A percentile compares a stretch with the other conserved stretches of the same genome.
Evolutionary conservation across 2,888 invertebrate species (phyloP).

Genomic region (Danaus chrysippus): DNA sequence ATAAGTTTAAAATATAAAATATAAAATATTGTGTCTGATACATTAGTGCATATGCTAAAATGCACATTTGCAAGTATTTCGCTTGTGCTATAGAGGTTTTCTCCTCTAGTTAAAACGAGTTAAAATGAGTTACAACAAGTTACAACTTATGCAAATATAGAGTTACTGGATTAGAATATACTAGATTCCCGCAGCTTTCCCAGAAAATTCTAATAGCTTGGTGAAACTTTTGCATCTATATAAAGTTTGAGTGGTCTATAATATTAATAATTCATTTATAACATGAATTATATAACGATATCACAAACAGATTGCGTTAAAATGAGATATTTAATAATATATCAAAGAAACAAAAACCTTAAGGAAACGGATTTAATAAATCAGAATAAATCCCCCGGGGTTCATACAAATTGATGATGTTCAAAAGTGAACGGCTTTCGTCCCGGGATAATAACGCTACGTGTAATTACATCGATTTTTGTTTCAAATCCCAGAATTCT

Average conservation of each 20-base stretch:
- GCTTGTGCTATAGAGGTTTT: neutral
- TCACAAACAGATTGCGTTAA: too few relatives aligned
- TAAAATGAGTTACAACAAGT: conserved; percentile 3
- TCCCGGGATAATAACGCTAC: neutral
- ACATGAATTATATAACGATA: too few relatives aligned
- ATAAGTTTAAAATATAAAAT: too few relatives aligned
- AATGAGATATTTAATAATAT: neutral
- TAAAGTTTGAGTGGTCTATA: neutral
- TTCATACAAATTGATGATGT: conserved; percentile 23
- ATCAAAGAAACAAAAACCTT: conserved; percentile 17
- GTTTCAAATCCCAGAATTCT: neutral
- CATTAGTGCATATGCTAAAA: too few relatives aligned
- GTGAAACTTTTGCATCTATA: conserved; percentile 1
- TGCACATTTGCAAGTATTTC: neutral
- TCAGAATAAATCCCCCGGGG: conserved; percentile 23
- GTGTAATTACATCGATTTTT: conserved; percentile 3
- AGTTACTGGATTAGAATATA: conserved; percentile 2
- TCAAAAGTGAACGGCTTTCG: conserved; percentile 19
- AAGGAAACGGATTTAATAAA: conserved; percentile 19
- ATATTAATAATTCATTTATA: too few relatives aligned
- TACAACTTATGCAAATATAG: conserved; percentile 6
- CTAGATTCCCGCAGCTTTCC: conserved; percentile 3
- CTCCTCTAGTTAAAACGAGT: conserved; percentile 1
- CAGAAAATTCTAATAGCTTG: neutral
- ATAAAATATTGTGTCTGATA: too few relatives aligned